phyloP scores from a whole-genome alignment of 2,797 vertebrate species.

The Prunella strophiata region DNA sequence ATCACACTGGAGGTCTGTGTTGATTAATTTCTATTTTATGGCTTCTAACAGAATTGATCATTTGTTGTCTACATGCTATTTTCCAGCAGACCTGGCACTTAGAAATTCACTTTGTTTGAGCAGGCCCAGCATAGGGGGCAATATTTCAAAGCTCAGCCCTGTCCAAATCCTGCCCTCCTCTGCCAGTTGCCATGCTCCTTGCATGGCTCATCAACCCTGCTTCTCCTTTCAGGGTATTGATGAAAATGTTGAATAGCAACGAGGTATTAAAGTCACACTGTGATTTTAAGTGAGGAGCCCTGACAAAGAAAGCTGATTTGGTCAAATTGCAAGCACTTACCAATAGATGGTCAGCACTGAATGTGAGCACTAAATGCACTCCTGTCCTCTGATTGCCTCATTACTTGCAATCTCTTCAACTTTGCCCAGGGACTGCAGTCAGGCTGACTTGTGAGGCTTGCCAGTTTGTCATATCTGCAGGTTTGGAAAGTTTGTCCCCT shows the following conservation, averaged over 20 bases:
- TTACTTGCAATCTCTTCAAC: not conserved
- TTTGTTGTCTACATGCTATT: not conserved
- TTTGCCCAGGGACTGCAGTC: not conserved
- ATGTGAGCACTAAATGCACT: not conserved
- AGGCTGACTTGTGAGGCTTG: not conserved
- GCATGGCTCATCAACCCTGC: rapidly evolving
- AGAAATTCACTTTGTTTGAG: not conserved
- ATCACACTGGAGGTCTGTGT: not conserved
- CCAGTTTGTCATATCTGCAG: not conserved
- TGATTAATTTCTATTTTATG: not conserved
- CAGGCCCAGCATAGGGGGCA: not conserved
- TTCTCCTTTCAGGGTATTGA: not conserved
- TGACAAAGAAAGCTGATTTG: not conserved
- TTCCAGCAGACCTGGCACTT: not conserved
- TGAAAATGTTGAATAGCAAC: not conserved
- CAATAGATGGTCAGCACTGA: not conserved
- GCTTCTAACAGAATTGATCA: not conserved
- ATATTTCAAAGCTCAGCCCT: not conserved
- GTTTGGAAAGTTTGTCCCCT: not conserved
- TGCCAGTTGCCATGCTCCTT: not conserved
- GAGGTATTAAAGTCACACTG: not conserved
- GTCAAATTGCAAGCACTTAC: not conserved
- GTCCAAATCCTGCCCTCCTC: not conserved
- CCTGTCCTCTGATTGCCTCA: not conserved
- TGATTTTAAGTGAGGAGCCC: not conserved